Evolutionary conservation across 53 echinoderm and acorn worm species (phyloP).

Genomic region (Antedon mediterranea): DNA sequence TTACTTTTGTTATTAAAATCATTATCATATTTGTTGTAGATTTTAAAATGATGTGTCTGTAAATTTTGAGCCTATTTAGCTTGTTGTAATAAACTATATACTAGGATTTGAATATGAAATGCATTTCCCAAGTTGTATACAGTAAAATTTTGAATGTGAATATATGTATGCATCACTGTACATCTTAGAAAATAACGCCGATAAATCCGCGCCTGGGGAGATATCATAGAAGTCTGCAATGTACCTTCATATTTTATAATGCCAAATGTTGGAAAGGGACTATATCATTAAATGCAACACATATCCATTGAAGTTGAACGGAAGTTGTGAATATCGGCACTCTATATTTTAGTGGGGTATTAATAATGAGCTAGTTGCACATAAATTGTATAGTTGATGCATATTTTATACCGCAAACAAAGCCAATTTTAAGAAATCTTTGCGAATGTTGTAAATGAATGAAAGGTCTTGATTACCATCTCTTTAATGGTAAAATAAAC

Average conservation of each 20-base stretch:
- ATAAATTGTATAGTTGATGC: neutral
- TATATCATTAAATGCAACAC: too few relatives aligned
- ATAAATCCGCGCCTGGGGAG: neutral
- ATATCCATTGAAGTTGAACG: neutral
- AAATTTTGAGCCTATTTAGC: too few relatives aligned
- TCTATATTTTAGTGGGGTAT: neutral
- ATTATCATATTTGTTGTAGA: too few relatives aligned
- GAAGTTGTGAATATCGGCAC: neutral
- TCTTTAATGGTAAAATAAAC: neutral
- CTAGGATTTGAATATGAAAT: too few relatives aligned
- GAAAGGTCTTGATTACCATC: neutral
- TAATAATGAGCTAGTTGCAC: neutral
- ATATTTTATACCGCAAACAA: neutral
- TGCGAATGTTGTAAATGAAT: too few relatives aligned
- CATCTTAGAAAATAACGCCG: neutral
- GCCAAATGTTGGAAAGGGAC: too few relatives aligned
- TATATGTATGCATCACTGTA: neutral
- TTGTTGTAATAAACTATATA: too few relatives aligned
- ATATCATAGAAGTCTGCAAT: neutral
- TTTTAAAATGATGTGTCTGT: too few relatives aligned
- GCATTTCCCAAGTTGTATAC: too few relatives aligned
- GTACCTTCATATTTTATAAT: too few relatives aligned
- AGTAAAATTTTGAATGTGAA: neutral
- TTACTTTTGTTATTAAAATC: too few relatives aligned
- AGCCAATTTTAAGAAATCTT: neutral